Base-by-base conservation (phyloP, 2,797 vertebrate species). In the Triplophysa bombifrons region DNA sequence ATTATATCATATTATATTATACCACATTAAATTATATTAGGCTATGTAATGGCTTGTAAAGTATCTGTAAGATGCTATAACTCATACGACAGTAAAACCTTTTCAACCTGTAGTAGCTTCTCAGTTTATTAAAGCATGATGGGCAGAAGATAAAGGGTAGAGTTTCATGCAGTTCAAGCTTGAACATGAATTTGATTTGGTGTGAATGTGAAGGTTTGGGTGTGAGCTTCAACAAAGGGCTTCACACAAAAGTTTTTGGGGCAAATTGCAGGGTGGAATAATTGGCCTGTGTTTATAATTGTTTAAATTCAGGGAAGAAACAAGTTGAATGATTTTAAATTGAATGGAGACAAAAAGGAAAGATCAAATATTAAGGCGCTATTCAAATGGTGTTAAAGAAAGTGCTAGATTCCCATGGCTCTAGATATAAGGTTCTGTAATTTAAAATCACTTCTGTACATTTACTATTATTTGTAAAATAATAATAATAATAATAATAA, bases 151-250 rank as follows among this genome's bases (percentile, higher is more conserved):
- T 48, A 48, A 48, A 48, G 46, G 13, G 71, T 63, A 69, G 76
- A 63, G 68, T 73, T 76, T 65, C 27, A 66, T 55, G 69, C 74
- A 3, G 82, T 85, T 20, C 90, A 91, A 84, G 90, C 89, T 91
- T 82, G 73, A 89, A 90, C 90, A 91, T 86, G 89, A 89, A 87
- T 81, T 34, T 66, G 58, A 78, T 44, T 72, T 64, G 8, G n/a
- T 60, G 72, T 73, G 41, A 80, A 60, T 56, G 17, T 81, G 68
- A 67, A 27, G 38, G 19, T 79, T 73, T 76, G 90, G 90, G 68
- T 84, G 89, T 90, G 87, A 89, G 86, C 51, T 55, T 70, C 83
- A 69, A 88, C 84, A 56, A 71, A 53, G 19, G 34, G 74, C 46
- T 60, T 38, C 46, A 30, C 65, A 65, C 27, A 69, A 74, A 85